Percentiles rank a stretch among this genome's conserved stretches.
These are phyloP conservation scores for Neolamprologus falcicula DNA, from an alignment of 2,113 vertebrate species.

Conservation along the genomic window DNA sequence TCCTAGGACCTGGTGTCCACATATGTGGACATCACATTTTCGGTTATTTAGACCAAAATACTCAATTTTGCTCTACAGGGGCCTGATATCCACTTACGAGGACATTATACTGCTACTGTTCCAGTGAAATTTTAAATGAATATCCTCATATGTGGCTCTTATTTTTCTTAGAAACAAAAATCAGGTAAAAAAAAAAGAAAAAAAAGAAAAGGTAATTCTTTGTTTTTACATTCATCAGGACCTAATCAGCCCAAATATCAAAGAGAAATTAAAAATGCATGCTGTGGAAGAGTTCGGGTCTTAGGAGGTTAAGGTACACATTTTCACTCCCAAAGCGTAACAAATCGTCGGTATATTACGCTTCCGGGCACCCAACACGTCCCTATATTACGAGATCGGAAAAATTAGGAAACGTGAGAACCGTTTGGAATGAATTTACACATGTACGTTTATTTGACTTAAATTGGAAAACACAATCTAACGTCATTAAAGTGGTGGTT, in stretches of 20 bases:
- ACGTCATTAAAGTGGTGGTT: not conserved
- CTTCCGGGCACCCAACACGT: not conserved
- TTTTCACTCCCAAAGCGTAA: not conserved
- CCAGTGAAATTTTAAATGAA: fast-evolving
- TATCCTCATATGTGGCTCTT: no score
- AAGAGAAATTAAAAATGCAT: no score
- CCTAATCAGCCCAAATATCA: fast-evolving
- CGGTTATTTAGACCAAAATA: no score
- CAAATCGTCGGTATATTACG: fast-evolving
- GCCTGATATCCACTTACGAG: no score
- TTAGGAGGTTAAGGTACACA: not conserved
- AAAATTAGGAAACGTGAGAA: not conserved
- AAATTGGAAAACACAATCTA: not conserved
- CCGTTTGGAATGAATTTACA: not conserved
- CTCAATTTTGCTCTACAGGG: no score
- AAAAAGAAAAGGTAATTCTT: fast-evolving
- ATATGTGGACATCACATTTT: no score
- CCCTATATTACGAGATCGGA: fast-evolving
- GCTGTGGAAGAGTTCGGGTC: no score
- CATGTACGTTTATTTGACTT: not conserved
- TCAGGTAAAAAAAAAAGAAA: no score
- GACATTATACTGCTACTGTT: no score
- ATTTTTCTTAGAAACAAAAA: no score
- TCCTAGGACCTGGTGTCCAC: no score
- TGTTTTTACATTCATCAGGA: fast-evolving